Conservation (phyloP, 2,797 vertebrate species). For the Choloepus didactylus region DNA sequence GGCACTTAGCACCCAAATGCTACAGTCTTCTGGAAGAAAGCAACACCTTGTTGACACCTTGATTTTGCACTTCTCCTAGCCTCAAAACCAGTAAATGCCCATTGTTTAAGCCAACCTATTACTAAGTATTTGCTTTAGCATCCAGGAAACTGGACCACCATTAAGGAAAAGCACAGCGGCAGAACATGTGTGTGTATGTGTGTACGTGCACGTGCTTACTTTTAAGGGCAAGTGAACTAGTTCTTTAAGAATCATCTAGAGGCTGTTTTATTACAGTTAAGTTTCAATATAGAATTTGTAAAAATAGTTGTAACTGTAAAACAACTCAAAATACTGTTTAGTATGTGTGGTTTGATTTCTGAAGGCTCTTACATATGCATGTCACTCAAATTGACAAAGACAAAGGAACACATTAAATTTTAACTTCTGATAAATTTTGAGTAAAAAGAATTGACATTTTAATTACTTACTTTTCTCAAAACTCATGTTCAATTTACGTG, state of each 20-base stretch:
- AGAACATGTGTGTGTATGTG: not conserved
- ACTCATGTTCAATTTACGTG: not conserved
- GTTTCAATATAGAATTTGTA: not conserved
- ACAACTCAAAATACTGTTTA: not conserved
- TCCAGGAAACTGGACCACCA: no score
- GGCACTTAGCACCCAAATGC: no score
- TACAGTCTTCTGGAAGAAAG: no score
- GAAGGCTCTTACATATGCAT: not conserved
- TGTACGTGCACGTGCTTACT: not conserved
- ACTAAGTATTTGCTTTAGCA: no score
- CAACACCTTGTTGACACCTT: no score
- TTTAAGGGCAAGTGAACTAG: not conserved
- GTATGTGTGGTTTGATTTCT: not conserved
- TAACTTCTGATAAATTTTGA: not conserved
- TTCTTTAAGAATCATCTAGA: not conserved
- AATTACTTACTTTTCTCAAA: not conserved
- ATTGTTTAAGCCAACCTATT: no score
- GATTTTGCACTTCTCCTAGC: no score
- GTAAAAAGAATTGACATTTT: not conserved
- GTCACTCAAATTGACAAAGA: not conserved
- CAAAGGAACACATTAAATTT: not conserved
- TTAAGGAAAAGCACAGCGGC: no score
- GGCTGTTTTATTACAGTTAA: not conserved
- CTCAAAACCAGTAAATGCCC: no score
- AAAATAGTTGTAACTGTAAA: not conserved